Evolutionary conservation across 2,888 invertebrate species (phyloP), one percentile per base, ranked within the genome.

Genomic region (Lochmaea crataegi): DNA sequence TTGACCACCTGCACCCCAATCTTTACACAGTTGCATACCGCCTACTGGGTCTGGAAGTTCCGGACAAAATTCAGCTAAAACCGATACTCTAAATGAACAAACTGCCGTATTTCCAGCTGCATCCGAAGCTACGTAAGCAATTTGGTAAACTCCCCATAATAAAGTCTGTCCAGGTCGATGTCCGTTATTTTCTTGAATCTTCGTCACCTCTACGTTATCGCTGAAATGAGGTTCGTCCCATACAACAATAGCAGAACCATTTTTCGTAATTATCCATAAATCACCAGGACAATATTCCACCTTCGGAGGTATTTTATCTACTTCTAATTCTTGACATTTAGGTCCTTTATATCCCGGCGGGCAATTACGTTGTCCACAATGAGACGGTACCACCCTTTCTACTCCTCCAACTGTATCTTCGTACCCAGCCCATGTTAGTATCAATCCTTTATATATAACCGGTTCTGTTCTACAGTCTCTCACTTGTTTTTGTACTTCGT

Each of bases 1-100:
- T 84, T 96, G 96, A 57, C 97, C 96, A 68, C 96, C 96, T 2
- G 97, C 96, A 63, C 98, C 98, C 97, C 97, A 98, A 83, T 96
- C 95, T 81, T 96, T 96, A 86, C 98, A 98, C 7, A 93, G 93
- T 87, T 97, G 97, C 42, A 91, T 91, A 60, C 98, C 98, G 68
- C 97, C 96, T 26, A 96, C 90, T 0, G 98, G 98, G 87, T 97
- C 96, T 26, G 93, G 89, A 78, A 97, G 87, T 76, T 93, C 92
- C 32, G 96, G 96, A 84, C 98, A 98, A 88, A 97, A 97, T 85
- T 97, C 96, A 78, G 95, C 96, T 94, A 75, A 72, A 18, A 98
- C 92, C 72, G 96, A 96, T 69, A 97, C 94, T 86, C 94, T 96
- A 88, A 98, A 98, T 77, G 93, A 92, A 85, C 98, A 98, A 10